Evolutionary conservation across 2,113 vertebrate species (phyloP), one percentile per base, ranked within the genome.

Genomic region (Corythoichthys intestinalis): DNA sequence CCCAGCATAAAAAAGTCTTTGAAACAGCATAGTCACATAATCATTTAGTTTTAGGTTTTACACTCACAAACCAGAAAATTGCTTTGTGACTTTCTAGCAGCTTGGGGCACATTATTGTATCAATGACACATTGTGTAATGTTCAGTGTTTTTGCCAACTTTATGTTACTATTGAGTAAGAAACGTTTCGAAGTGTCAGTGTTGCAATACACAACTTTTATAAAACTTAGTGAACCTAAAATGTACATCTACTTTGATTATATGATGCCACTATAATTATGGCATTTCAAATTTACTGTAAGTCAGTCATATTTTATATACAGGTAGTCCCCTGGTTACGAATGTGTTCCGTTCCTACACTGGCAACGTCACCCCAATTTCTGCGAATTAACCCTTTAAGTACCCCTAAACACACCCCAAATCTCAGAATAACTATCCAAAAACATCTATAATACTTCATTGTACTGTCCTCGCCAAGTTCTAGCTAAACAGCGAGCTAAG

Each of bases 61-160:
- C 67, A 73, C 53, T 65, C 70, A 71, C 52, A 58, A 50, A 66
- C 13, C 50, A 75, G n/a, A 66, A 71, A 71, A 69, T 60, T 52
- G 38, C 67, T 70, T 72, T 60, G 47, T 64, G 50, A 57, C 66
- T 72, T 53, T 69, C 35, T 46, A 12, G 13, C 63, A 34, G 35
- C n/a, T 15, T 34, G 37, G 49, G 13, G 7, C 28, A 58, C 50
- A 47, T 74, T 65, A 61, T 20, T 35, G 53, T 13, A 47, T 57
- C 13, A 71, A 70, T 44, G 70, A 70, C 71, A 69, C 50, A 37
- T 68, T 76, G 34, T 28, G 20, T 28, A 13, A 50, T 4, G 53
- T 54, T 34, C 4, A 38, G 5, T 61, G 2, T 9, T 52, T 20
- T 61, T 41, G 48, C n/a, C 6, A 65, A 38, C 66, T 46, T 41